A percentile compares a stretch with the other conserved stretches of the same genome.
Conservation (phyloP, 2,888 invertebrate species). For the Agonopterix subpropinquella region DNA sequence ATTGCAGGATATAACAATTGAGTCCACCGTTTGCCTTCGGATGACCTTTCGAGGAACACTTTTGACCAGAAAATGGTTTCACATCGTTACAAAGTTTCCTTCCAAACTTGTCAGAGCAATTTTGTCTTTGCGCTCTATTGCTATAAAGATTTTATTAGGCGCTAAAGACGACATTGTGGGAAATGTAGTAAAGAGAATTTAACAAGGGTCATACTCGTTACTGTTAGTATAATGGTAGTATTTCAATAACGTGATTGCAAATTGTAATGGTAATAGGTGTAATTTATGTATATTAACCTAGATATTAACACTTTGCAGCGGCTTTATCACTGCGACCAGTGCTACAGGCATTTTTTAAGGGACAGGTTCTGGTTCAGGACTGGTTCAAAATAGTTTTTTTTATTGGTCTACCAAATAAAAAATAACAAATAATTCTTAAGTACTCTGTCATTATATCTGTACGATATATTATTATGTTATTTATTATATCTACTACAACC, state of each 20-base stretch:
- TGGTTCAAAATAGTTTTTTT: too few relatives aligned
- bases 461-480: too few relatives aligned
- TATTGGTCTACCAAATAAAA: too few relatives aligned
- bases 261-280: background rate
- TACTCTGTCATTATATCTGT: too few relatives aligned
- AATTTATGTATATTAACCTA: slow-evolving; percentile 4
- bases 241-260: slow-evolving; percentile 3
- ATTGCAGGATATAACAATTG: slow-evolving; percentile 10
- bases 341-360: too few relatives aligned
- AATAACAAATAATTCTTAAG: too few relatives aligned
- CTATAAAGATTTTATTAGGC: background rate
- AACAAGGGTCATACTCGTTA: slow-evolving; percentile 5
- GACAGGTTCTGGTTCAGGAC: too few relatives aligned
- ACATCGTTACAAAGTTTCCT: background rate
- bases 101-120: background rate
- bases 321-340: background rate
- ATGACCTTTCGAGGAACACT: slow-evolving; percentile 5
- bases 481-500: too few relatives aligned
- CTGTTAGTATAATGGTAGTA: background rate
- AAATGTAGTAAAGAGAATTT: slow-evolving; percentile 1
- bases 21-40: slow-evolving; percentile 4
- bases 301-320: slow-evolving; percentile 1
- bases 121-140: background rate
- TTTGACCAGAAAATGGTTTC: slow-evolving; percentile 7
- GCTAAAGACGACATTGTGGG: background rate